A percentile compares a stretch with the other conserved stretches of the same genome.
Conservation (phyloP, 2,797 vertebrate species). For the Neosilurus mollespiculum region DNA sequence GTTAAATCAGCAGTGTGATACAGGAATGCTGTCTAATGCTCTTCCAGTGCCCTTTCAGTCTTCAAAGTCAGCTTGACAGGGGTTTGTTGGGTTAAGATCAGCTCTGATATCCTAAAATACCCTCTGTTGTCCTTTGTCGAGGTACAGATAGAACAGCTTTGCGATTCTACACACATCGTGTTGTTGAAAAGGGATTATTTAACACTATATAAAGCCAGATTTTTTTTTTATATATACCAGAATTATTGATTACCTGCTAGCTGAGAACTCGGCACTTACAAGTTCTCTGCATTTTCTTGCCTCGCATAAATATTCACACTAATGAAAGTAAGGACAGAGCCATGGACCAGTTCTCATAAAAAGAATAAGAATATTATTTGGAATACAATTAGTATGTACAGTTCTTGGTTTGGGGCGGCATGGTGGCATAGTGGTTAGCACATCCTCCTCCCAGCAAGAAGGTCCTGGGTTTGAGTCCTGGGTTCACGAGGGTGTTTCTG, state of each 20-base stretch:
- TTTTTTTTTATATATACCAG: background rate
- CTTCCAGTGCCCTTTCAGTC: background rate
- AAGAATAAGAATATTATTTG: background rate
- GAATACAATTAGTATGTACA: background rate
- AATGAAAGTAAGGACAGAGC: background rate
- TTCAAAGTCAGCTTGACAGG: conserved; percentile 14
- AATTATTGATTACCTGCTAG: conserved; percentile 12
- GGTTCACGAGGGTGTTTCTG: background rate
- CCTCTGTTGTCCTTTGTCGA: background rate
- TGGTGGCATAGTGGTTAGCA: background rate
- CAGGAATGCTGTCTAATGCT: conserved; percentile 33
- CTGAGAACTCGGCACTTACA: background rate
- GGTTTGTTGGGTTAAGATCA: background rate
- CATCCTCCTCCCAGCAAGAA: no score
- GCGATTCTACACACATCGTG: background rate
- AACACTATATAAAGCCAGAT: conserved; percentile 5
- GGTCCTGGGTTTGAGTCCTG: no score
- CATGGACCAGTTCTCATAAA: background rate
- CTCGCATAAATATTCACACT: background rate
- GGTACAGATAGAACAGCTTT: background rate
- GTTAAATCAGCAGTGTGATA: conserved; percentile 52
- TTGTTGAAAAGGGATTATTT: background rate
- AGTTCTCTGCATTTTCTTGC: background rate
- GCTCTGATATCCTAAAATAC: conserved; percentile 1
- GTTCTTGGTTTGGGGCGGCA: background rate